Evolutionary conservation across 1,140 invertebrate species (phyloP).

Genomic region (Bombus polaris): DNA sequence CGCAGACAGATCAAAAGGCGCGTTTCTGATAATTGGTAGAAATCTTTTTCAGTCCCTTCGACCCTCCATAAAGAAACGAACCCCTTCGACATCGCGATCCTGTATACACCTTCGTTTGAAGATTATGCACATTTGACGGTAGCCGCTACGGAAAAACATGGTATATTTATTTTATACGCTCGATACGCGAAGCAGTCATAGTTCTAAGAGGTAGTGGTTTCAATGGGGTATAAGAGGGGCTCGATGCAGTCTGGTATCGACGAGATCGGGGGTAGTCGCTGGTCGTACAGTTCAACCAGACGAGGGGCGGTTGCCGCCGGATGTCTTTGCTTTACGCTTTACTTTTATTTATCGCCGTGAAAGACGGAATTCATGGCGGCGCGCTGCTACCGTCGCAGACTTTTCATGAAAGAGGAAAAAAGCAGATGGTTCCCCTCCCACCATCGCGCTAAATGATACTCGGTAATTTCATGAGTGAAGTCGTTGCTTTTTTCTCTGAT

Average conservation of each 20-base stretch:
- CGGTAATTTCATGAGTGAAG: slow-evolving; percentile 39
- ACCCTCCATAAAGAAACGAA: slow-evolving; percentile 26
- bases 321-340: slow-evolving; percentile 69
- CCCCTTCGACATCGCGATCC: slow-evolving; percentile 13
- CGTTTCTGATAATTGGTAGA: slow-evolving; percentile 81
- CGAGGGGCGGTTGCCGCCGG: slow-evolving; percentile 20
- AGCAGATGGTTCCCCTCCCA: neutral
- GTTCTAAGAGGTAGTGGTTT: slow-evolving; percentile 32
- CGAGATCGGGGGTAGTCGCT: slow-evolving; percentile 55
- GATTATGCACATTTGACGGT: slow-evolving; percentile 73
- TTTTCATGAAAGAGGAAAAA: slow-evolving; percentile 11
- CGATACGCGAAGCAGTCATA: slow-evolving; percentile 53
- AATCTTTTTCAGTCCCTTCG: slow-evolving; percentile 71
- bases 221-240: slow-evolving; percentile 37
- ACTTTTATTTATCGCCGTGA: slow-evolving; percentile 73
- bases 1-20: slow-evolving; percentile 78
- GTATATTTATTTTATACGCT: slow-evolving; percentile 77
- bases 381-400: slow-evolving; percentile 5
- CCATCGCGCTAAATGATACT: slow-evolving; percentile 15
- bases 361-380: slow-evolving; percentile 56
- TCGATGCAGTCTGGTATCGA: slow-evolving; percentile 58
- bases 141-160: slow-evolving; percentile 67
- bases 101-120: slow-evolving; percentile 73
- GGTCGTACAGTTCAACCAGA: slow-evolving; percentile 36
- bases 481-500: neutral